phyloP scores from a whole-genome alignment of 2,888 invertebrate genomes.

The Palloptera scutellata region DNA sequence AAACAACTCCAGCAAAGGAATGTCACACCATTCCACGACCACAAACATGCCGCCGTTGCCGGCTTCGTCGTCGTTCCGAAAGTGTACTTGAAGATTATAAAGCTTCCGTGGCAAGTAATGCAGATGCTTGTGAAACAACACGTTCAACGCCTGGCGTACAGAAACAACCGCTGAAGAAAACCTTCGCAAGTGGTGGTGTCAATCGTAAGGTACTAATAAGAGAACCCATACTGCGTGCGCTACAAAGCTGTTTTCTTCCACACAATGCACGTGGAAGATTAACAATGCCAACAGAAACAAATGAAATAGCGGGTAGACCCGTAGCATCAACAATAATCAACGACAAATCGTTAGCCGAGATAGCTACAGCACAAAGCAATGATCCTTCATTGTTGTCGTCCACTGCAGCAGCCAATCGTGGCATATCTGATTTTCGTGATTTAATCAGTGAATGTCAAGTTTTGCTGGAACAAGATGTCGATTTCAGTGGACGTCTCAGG shows the following conservation, averaged over 20 bases:
- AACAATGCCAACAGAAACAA: conserved; percentile 12
- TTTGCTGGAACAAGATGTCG: conserved; percentile 48
- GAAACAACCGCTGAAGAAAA: conserved; percentile 45
- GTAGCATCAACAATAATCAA: neutral
- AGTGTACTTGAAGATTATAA: conserved; percentile 54
- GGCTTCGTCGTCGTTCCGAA: conserved; percentile 51
- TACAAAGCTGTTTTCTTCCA: conserved; percentile 37
- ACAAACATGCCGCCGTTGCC: conserved; percentile 43
- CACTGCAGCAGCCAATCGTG: conserved; percentile 21
- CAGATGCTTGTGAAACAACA: conserved; percentile 13
- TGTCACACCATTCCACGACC: conserved; percentile 5
- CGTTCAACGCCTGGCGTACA: conserved; percentile 41
- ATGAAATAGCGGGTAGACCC: conserved; percentile 22
- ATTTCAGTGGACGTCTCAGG: conserved; percentile 42
- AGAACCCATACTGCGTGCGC: conserved; percentile 48
- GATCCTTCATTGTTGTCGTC: neutral
- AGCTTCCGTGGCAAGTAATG: conserved; percentile 26
- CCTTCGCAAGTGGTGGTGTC: conserved; percentile 10
- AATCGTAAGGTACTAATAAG: conserved; percentile 45
- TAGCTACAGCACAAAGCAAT: neutral
- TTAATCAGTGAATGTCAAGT: conserved; percentile 55
- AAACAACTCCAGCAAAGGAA: conserved; percentile 7
- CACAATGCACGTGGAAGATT: conserved; percentile 27
- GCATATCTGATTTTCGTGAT: conserved; percentile 52
- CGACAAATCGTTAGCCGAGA: neutral